Conservation (phyloP, 2,797 vertebrate genomes). For the Sebastes nivosus region DNA sequence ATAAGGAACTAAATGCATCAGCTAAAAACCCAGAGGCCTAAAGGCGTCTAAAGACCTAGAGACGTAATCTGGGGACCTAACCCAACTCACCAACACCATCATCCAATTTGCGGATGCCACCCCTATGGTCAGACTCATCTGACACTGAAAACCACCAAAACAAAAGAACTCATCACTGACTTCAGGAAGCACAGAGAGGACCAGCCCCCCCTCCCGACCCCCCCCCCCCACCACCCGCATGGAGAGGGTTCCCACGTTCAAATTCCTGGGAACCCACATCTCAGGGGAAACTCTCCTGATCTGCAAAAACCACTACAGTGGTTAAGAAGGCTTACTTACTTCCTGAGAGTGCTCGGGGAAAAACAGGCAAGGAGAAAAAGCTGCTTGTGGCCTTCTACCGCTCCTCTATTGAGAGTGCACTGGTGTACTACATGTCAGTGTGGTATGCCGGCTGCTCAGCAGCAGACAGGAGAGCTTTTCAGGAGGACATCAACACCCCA, state of each 20-base stretch:
- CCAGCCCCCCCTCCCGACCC: too few species aligned
- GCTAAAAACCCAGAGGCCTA: not conserved
- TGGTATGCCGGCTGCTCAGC: not conserved
- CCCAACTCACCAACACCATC: not conserved
- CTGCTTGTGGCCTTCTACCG: not conserved
- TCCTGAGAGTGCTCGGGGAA: not conserved
- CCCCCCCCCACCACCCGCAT: too few species aligned
- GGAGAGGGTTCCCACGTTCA: not conserved
- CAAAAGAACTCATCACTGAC: not conserved
- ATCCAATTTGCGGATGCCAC: not conserved
- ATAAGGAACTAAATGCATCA: not conserved
- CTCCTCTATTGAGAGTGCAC: not conserved
- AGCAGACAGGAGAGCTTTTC: not conserved
- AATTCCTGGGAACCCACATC: not conserved
- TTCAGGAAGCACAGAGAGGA: not conserved
- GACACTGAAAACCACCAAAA: not conserved
- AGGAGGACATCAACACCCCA: not conserved
- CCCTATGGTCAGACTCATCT: not conserved
- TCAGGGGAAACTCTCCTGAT: not conserved
- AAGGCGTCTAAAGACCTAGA: not conserved
- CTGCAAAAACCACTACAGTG: not conserved
- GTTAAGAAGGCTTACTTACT: not conserved
- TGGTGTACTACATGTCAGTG: not conserved
- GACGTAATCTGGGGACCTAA: not conserved
- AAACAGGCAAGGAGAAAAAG: not conserved